Conservation (phyloP, 2,888 invertebrate genomes). For the Epiblema foenella region DNA sequence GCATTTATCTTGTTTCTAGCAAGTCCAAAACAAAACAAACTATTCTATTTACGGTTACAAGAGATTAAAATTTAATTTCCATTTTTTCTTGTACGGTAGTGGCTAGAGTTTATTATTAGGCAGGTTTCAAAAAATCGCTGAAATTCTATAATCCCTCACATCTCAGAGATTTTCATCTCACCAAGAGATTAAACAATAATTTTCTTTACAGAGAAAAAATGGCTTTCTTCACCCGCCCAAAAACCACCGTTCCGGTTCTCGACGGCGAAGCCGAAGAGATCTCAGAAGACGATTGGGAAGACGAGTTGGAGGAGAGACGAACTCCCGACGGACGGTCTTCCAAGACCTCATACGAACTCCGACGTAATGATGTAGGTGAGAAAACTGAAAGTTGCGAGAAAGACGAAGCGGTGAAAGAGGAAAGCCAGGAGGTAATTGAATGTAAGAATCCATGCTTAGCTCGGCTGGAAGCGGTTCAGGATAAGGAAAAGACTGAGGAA, state of each 20-base stretch:
- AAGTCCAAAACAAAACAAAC: too few relatives aligned
- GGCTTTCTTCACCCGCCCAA: conserved; percentile 96
- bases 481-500: conserved; percentile 77
- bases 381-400: conserved; percentile 27
- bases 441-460: conserved; percentile 70
- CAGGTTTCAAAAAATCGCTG: too few relatives aligned
- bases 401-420: conserved; percentile 24
- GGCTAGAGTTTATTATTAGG: too few relatives aligned
- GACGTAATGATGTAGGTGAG: conserved; percentile 47
- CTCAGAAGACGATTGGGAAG: conserved; percentile 81
- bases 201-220: conserved; percentile 93
- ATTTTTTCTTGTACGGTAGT: too few relatives aligned
- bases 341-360: conserved; percentile 76
- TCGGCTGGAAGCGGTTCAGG: conserved; percentile 63
- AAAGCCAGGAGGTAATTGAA: conserved; percentile 60
- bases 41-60: too few relatives aligned
- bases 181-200: not conserved
- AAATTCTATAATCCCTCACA: not conserved
- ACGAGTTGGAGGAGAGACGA: conserved; percentile 72
- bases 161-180: not conserved
- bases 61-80: too few relatives aligned
- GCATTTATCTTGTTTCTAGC: too few relatives aligned
- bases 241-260: conserved; percentile 89
- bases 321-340: conserved; percentile 80
- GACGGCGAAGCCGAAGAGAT: conserved; percentile 84